Conservation (phyloP, 2,888 invertebrate genomes). For the Drosophila neutralis region DNA sequence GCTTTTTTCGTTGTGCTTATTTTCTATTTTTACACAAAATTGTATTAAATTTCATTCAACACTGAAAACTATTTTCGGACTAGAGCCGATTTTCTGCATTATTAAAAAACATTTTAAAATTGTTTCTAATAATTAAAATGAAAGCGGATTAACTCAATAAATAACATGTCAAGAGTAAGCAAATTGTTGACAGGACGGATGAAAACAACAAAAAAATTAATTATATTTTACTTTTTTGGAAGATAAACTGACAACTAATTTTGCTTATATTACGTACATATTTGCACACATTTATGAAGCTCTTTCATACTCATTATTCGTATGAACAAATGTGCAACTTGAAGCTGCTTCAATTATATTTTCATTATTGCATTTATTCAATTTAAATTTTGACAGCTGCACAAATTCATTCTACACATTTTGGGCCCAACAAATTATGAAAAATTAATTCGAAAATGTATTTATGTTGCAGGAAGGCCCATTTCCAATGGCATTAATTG, state of each 20-base stretch:
- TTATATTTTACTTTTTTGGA: neutral
- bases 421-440: slow-evolving; percentile 28
- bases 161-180: neutral
- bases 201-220: neutral
- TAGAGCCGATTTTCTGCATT: neutral
- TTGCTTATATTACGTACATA: neutral
- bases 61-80: neutral
- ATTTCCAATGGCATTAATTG: slow-evolving; percentile 16
- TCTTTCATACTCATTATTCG: neutral
- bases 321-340: slow-evolving; percentile 6
- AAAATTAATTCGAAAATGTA: slow-evolving; percentile 40
- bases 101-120: neutral
- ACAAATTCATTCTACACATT: slow-evolving; percentile 23
- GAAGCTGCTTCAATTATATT: slow-evolving; percentile 18
- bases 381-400: slow-evolving; percentile 39
- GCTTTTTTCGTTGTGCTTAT: slow-evolving; percentile 24
- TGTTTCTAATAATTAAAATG: neutral
- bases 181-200: neutral
- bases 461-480: neutral
- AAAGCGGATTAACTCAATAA: neutral
- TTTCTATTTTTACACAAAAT: slow-evolving; percentile 1
- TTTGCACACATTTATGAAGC: neutral
- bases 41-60: neutral
- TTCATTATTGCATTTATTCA: slow-evolving; percentile 19
- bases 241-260: neutral